Evolutionary conservation across 2,113 vertebrate species (phyloP), one percentile per base, ranked within the genome.

Genomic region (Eudorcas thomsonii): DNA sequence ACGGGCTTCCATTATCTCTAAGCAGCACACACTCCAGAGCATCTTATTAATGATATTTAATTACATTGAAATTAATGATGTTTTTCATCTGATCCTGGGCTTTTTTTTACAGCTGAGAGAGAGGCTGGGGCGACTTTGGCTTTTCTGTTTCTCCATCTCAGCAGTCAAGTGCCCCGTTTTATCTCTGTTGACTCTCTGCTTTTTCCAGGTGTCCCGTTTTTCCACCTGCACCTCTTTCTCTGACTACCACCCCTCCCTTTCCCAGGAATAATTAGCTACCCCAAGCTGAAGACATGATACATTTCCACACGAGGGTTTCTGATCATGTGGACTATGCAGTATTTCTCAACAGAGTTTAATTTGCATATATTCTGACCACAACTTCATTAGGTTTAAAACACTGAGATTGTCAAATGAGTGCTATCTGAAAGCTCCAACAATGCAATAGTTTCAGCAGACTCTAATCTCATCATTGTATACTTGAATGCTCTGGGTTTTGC

Each of bases 1-100:
- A 97, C 96, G 95, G 97, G 93, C 97, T 98, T 97, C 97, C 96
- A 96, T 98, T 99, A 99, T 98, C 98, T 98, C 97, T 97, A 97
- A 98, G 96, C 90, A 97, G 86, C 98, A 98, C 87, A 98, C 62
- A 55, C 94, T 98, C 96, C 94, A 83, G 89, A 74, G 86, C 97
- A 78, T 97, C 95, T 96, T 99, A 99, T 98, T 99, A 99, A 99
- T 99, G 98, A 98, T 98, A 98, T 97, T 98, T 99, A 98, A 98
- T 99, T 99, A 98, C 98, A 97, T 94, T 97, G 98, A 98, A 98
- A 98, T 99, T 98, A 98, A 98, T 98, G 96, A 98, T 98, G 94
- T 98, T 98, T 99, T 99, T 97, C 97, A 97, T 96, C 96, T 96
- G 96, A 96, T 98, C 94, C 80, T 97, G 86, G 88, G 78, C 84